These are phyloP conservation scores for Meleagris gallopavo DNA, from an alignment of 2,113 vertebrate genomes.

Conservation along the genomic window DNA sequence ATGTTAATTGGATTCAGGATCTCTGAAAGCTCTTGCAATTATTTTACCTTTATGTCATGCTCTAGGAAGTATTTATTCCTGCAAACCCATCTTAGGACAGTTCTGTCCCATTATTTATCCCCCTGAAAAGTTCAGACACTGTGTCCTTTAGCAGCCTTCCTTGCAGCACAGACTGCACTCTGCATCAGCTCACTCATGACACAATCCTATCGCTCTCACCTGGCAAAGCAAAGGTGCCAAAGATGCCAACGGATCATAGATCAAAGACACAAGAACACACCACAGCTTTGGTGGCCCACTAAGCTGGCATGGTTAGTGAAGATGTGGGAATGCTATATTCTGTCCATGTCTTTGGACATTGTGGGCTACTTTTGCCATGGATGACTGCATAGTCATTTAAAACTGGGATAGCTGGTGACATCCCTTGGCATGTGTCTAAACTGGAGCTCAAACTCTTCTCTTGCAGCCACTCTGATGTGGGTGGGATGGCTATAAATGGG, in stretches of 20 bases:
- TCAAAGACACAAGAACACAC: not conserved
- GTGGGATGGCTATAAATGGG: not conserved
- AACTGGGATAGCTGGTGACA: not conserved
- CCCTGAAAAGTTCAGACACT: slow-evolving; percentile 28
- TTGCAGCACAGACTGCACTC: not conserved
- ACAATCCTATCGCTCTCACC: not conserved
- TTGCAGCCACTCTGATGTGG: not conserved
- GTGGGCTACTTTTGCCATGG: not conserved
- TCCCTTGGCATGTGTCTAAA: not conserved
- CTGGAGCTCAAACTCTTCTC: not conserved
- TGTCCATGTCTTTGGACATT: not conserved
- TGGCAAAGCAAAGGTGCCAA: not conserved
- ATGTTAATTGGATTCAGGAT: slow-evolving; percentile 46
- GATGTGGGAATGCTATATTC: not conserved
- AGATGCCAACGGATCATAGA: not conserved
- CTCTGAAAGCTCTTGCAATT: slow-evolving; percentile 25
- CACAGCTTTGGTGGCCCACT: not conserved
- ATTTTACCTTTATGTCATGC: slow-evolving; percentile 48
- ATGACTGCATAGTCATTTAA: not conserved
- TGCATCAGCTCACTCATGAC: not conserved
- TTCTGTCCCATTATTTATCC: slow-evolving; percentile 42
- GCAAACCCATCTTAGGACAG: slow-evolving; percentile 19
- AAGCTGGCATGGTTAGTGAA: not conserved
- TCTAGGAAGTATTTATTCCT: slow-evolving; percentile 49
- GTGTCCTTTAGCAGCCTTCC: slow-evolving; percentile 7